phyloP scores from a whole-genome alignment of 2,113 vertebrate species.

The Rhizomys pruinosus region DNA sequence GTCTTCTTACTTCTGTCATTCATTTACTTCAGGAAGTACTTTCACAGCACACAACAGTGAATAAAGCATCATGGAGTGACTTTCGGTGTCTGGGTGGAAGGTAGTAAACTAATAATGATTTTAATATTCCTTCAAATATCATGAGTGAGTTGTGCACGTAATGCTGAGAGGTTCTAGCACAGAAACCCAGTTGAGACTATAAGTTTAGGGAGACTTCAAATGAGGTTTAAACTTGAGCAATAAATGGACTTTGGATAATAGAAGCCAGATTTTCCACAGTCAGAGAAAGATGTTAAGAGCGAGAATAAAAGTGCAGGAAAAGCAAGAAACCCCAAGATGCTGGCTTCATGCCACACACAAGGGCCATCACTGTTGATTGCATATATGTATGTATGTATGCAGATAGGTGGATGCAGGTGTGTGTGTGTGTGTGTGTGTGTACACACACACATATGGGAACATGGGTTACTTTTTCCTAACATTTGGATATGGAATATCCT shows the following conservation, averaged over 20 bases:
- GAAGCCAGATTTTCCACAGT: not conserved
- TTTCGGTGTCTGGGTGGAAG: not conserved
- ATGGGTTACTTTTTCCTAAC: not conserved
- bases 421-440: too few species aligned
- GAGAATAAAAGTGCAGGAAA: too few species aligned
- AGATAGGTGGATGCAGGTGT: not conserved
- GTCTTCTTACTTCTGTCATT: not conserved
- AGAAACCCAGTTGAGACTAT: not conserved
- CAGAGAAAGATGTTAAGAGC: not conserved
- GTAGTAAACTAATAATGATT: not conserved
- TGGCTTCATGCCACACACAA: not conserved
- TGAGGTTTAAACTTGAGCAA: constrained; percentile 32
- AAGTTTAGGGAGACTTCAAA: not conserved
- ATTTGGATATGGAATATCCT: not conserved
- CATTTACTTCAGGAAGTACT: not conserved
- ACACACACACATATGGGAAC: too few species aligned
- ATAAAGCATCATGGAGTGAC: not conserved
- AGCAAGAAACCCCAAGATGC: not conserved
- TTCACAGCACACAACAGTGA: not conserved
- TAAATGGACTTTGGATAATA: constrained; percentile 42
- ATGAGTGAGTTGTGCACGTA: not conserved
- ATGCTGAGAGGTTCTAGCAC: not conserved
- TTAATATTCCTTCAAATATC: not conserved
- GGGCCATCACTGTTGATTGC: not conserved
- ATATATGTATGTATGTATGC: accelerated